These are phyloP conservation scores for Syrista parreyssii DNA, from an alignment of 2,888 invertebrate genomes.

Conservation along the genomic window DNA sequence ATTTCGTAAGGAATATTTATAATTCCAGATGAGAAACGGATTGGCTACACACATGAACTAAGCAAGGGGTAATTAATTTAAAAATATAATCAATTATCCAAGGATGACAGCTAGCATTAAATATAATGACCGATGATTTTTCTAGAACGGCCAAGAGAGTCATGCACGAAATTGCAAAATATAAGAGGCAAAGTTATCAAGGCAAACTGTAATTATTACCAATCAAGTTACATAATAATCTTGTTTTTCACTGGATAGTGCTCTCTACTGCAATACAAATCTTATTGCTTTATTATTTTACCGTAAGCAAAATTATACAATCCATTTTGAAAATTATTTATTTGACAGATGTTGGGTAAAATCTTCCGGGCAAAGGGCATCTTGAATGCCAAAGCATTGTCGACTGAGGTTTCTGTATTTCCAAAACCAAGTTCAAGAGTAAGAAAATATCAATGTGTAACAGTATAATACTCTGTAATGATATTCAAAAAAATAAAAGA, in stretches of 20 bases:
- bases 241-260: not conserved
- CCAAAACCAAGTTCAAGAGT: slow-evolving; percentile 15
- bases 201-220: not conserved
- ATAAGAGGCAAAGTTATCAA: not conserved
- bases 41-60: not conserved
- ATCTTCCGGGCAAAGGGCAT: slow-evolving; percentile 17
- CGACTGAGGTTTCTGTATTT: slow-evolving; percentile 22
- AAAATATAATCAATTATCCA: not conserved
- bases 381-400: slow-evolving; percentile 20
- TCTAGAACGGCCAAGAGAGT: not conserved
- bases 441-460: not conserved
- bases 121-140: not conserved
- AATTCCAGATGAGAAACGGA: not conserved
- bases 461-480: not conserved
- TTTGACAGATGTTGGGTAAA: slow-evolving; percentile 36
- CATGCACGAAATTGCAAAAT: not conserved
- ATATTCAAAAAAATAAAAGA: not conserved
- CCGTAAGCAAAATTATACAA: not conserved
- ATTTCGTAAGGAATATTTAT: not conserved
- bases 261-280: not conserved
- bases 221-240: not conserved
- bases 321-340: not conserved
- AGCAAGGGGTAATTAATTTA: not conserved
- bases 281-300: not conserved
- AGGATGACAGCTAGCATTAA: not conserved